Evolutionary conservation across 2,888 invertebrate species (phyloP).

Genomic region (Drosophila flavopinicola): DNA sequence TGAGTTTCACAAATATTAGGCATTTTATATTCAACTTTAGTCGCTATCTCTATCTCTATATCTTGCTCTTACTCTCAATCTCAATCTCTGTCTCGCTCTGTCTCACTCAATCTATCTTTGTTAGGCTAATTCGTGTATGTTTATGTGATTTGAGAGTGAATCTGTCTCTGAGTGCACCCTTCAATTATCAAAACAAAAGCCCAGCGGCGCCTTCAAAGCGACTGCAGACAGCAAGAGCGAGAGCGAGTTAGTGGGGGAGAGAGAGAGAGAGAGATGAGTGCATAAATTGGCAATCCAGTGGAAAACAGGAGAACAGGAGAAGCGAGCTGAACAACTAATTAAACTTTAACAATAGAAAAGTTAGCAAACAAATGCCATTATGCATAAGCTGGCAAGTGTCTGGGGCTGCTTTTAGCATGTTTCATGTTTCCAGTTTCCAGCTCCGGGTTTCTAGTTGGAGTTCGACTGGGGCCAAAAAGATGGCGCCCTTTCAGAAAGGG

Average conservation of each 20-base stretch:
- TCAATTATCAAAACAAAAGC: conserved; percentile 60
- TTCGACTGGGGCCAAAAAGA: conserved; percentile 30
- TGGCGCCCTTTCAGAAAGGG: conserved; percentile 37
- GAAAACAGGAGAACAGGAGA: too few species aligned
- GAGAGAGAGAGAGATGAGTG: conserved; percentile 1
- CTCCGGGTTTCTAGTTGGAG: too few species aligned
- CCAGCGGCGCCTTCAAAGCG: conserved; percentile 46
- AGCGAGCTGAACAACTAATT: conserved; percentile 74
- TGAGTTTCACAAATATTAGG: not conserved
- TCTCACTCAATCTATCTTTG: conserved; percentile 1
- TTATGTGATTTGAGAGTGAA: conserved; percentile 22
- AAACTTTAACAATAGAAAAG: conserved; percentile 75
- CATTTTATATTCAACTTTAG: not conserved
- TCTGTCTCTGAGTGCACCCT: conserved; percentile 37
- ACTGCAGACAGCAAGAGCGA: conserved; percentile 13
- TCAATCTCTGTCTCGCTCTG: not conserved
- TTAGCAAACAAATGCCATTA: conserved; percentile 73
- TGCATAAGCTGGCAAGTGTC: conserved; percentile 39
- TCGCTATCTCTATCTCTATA: not conserved
- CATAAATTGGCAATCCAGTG: conserved; percentile 22
- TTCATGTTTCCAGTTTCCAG: conserved; percentile 3
- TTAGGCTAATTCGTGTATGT: conserved; percentile 27
- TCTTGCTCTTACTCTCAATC: not conserved
- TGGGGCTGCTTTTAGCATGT: conserved; percentile 20
- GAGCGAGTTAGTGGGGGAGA: not conserved